Conservation (phyloP, 2,888 invertebrate species). For the Conistra vaccinii region DNA sequence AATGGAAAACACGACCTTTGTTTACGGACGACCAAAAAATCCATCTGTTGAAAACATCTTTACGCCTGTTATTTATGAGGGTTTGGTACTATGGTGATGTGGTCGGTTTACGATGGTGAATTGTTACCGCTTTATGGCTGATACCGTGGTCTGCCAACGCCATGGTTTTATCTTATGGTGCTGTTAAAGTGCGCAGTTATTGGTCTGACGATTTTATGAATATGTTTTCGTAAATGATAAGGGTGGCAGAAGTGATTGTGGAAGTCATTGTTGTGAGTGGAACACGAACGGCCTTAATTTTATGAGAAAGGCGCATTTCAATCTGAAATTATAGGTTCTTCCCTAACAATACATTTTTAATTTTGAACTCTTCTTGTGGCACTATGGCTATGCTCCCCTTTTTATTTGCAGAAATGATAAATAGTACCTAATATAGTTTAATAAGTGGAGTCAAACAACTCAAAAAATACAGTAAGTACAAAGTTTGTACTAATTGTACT, state of each 20-base stretch:
- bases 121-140: slow-evolving; percentile 73
- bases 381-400: background rate
- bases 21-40: slow-evolving; percentile 58
- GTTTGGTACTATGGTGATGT: slow-evolving; percentile 64
- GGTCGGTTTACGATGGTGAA: slow-evolving; percentile 77
- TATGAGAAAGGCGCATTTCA: background rate
- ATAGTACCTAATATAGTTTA: no score
- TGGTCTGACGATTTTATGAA: slow-evolving; percentile 61
- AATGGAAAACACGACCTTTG: slow-evolving; percentile 51
- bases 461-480: no score
- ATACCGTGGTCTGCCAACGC: slow-evolving; percentile 63
- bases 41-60: slow-evolving; percentile 71
- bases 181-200: slow-evolving; percentile 64
- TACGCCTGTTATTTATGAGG: slow-evolving; percentile 73
- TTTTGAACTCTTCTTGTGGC: background rate
- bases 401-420: background rate
- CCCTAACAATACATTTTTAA: background rate
- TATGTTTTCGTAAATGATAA: slow-evolving; percentile 60
- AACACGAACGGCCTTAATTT: background rate
- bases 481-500: no score
- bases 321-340: background rate
- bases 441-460: no score
- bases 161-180: slow-evolving; percentile 64
- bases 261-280: slow-evolving; percentile 16
- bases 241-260: slow-evolving; percentile 44